Conservation (phyloP, 1,140 invertebrate species). For the Scaptomyza montana region DNA sequence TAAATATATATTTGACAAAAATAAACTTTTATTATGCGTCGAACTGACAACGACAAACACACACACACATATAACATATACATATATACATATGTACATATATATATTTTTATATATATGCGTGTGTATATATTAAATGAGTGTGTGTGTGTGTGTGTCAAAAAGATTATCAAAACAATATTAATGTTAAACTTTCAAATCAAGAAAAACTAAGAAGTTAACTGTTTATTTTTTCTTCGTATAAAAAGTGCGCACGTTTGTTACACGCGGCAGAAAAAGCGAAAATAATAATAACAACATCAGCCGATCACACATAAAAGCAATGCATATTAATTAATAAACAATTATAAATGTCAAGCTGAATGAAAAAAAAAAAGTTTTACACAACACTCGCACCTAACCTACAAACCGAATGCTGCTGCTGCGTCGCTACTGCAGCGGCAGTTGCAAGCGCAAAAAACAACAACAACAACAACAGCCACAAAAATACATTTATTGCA, state of each 20-base stretch:
- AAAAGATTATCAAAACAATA: constrained; percentile 47
- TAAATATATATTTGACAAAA: constrained; percentile 67
- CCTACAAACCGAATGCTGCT: constrained; percentile 63
- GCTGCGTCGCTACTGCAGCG: constrained; percentile 44
- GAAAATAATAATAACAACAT: constrained; percentile 39
- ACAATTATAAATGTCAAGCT: constrained; percentile 46
- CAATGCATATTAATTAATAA: constrained; percentile 50
- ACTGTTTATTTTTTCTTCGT: constrained; percentile 1
- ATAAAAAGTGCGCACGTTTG: constrained; percentile 69
- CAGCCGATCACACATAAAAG: constrained; percentile 33
- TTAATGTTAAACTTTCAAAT: constrained; percentile 38
- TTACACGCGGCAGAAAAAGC: constrained; percentile 67
- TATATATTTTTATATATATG: constrained; percentile 10
- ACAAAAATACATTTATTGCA: constrained; percentile 47
- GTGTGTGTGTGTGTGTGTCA: constrained; percentile 39
- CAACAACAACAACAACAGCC: constrained; percentile 19
- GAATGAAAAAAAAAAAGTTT: constrained; percentile 47
- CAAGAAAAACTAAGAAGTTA: constrained; percentile 24
- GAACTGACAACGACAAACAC: constrained; percentile 49
- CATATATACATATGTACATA: constrained; percentile 36
- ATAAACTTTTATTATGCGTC: constrained; percentile 78
- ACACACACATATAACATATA: constrained; percentile 38
- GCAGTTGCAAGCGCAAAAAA: constrained; percentile 38
- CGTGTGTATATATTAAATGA: constrained; percentile 7
- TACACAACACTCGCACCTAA: constrained; percentile 80